Conservation (phyloP, 2,888 invertebrate species). For the Smittia sp. region DNA sequence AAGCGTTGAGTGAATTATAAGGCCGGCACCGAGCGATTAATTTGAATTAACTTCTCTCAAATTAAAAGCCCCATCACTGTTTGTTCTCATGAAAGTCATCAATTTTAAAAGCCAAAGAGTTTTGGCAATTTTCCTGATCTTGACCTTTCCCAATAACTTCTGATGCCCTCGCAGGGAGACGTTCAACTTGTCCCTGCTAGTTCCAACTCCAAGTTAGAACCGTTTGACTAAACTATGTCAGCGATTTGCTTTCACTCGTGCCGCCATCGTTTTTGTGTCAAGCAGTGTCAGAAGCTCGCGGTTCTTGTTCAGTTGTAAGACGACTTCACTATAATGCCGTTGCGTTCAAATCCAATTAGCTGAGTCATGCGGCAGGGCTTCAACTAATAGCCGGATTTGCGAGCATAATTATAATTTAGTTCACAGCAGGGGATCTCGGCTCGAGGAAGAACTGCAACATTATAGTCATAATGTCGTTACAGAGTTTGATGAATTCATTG, state of each 20-base stretch:
- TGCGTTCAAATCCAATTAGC: conserved; percentile 35
- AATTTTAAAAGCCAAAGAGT: no score
- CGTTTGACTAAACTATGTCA: no score
- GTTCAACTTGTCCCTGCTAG: no score
- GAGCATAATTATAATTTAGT: conserved; percentile 27
- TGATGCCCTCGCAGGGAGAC: no score
- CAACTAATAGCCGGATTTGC: neutral
- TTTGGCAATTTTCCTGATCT: no score
- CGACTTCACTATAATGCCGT: conserved; percentile 25
- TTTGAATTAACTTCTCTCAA: conserved; percentile 21
- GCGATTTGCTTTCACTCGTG: no score
- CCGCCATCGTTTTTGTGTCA: no score
- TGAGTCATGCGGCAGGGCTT: conserved; percentile 22
- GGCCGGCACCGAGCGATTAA: conserved; percentile 27
- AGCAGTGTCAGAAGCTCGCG: no score
- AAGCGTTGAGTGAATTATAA: neutral
- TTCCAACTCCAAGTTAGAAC: no score
- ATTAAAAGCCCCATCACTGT: no score
- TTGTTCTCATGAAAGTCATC: no score
- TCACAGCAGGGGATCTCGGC: conserved; percentile 27
- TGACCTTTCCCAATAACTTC: no score
- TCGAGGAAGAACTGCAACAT: conserved; percentile 16
- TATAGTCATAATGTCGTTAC: neutral
- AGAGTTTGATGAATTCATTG: conserved; percentile 20
- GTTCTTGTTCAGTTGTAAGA: conserved; percentile 1